Percentiles rank a stretch among this genome's conserved stretches.
phyloP scores from a whole-genome alignment of 2,797 vertebrate genomes.

The Dipus sagitta region DNA sequence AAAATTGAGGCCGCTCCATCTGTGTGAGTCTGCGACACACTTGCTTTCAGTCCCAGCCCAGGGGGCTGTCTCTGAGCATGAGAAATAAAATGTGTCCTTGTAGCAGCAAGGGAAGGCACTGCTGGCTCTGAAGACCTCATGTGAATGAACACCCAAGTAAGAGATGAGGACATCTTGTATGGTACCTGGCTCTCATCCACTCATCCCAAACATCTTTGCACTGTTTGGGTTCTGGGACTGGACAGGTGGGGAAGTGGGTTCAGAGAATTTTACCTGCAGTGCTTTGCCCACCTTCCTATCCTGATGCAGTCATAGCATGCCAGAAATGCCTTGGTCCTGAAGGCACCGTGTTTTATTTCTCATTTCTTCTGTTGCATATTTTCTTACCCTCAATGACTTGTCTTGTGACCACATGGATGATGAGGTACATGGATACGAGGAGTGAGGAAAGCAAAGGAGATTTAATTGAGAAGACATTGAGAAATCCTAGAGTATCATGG shows the following conservation, averaged over 20 bases:
- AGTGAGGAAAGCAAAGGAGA: too few relatives aligned
- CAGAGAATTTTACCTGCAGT: neutral
- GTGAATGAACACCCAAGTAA: neutral
- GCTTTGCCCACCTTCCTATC: neutral
- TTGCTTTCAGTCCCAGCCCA: accelerated
- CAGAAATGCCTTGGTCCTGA: neutral
- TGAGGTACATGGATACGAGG: too few relatives aligned
- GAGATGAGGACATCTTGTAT: accelerated
- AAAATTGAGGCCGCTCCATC: neutral
- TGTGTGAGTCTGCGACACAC: accelerated
- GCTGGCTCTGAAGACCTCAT: neutral
- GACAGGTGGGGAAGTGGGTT: neutral
- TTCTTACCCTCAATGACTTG: too few relatives aligned
- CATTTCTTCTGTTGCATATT: neutral
- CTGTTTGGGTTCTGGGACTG: neutral
- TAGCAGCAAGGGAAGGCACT: neutral
- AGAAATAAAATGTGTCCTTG: neutral
- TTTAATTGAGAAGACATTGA: too few relatives aligned
- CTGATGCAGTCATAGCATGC: neutral
- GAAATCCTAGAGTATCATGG: too few relatives aligned
- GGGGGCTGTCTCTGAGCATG: accelerated
- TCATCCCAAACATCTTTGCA: too few relatives aligned
- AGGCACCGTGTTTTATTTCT: neutral
- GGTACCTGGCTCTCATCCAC: neutral
- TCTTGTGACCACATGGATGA: too few relatives aligned